Base-by-base conservation (phyloP, 2,113 vertebrate species). In the Cyanoramphus novaezelandiae region DNA sequence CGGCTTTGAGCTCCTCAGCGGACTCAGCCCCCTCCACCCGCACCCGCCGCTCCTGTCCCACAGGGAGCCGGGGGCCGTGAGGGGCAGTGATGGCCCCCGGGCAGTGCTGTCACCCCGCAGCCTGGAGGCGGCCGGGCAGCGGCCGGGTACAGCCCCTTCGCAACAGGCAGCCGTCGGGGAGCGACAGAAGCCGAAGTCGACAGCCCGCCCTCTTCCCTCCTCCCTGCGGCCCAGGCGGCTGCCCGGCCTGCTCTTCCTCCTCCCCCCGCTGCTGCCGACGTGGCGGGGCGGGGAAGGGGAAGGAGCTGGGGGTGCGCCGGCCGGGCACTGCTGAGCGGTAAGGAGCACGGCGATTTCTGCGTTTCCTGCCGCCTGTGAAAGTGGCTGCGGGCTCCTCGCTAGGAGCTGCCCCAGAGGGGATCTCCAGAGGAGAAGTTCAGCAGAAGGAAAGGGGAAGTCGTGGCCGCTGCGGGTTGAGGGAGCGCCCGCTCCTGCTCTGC, bases 241-340 rank as follows among this genome's bases (percentile, higher is more conserved):
- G 78, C 79, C 95, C 35, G 76, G 91, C 55, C 82, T 8, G 44
- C 84, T 81, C 93, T 65, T 89, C 95, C 92, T 95, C 96, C 96
- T 70, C 96, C 93, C 88, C 69, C 90, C 35, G 43, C 86, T 70
- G 82, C 83, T 98, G 98, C 95, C 91, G 98, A 98, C 98, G 97
- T 98, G 98, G 98, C 97, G 98, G 96, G 97, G 93, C 93, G 91
- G 97, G 72, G 93, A 60, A 63, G 49, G 47, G 39, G 49, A 47
- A 50, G n/a, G 18, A 50, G 46, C 23, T 1, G 72, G 77, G 65
- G 84, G 84, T 18, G 87, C 82, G 93, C 9, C 49, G 52, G 84
- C 31, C 4, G 43, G 52, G 74, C 37, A 71, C 92, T 88, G 70
- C 87, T 27, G 86, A 96, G 96, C 82, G 97, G 97, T 98, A 97